Evolutionary conservation across 2,888 invertebrate species (phyloP), one percentile per base, ranked within the genome.

Genomic region (Candidula unifasciata): DNA sequence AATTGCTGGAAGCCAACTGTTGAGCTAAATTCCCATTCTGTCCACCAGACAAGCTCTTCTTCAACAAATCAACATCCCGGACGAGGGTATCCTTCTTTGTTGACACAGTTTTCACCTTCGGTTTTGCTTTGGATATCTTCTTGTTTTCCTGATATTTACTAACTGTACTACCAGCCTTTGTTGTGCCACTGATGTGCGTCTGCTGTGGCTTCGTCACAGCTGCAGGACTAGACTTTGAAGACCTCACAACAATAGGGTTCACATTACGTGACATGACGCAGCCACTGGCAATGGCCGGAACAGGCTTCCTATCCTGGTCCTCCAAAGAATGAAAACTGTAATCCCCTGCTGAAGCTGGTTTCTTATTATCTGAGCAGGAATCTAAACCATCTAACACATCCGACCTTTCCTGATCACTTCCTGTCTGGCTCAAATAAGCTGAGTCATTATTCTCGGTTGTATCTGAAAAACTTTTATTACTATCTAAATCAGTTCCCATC

Each of bases 371-470:
- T 18, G 68, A 77, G 68, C 82, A 68, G n/a, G 80, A 80, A 35
- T 84, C 84, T 16, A 73, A 74, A 6, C 79, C 73, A 27, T 83
- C 83, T 24, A 83, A n/a, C 2, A 80, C 73, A 52, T 84, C 84
- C 24, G 81, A 84, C 30, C 68, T 84, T n/a, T 84, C 84, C 33
- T 80, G 80, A 64, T 81, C 80, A 84, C 84, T 84, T 66, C 84
- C 84, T 10, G 74, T 77, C 77, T 84, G 84, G 37, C 84, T 84
- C 1, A 84, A 69, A 57, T 84, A 84, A 30, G 84, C 84, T 13
- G 84, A 84, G 52, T 84, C 84, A 57, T 84, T 84, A 60, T 84
- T 84, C 76, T 84, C 84, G 5, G 80, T 76, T 27, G 80, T 80
- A 44, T 84, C 84, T 21, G 84, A 80, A 44, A 84, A 84, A 68